A percentile compares a stretch with the other conserved stretches of the same genome.
Evolutionary conservation across 37 sponge, comb jelly and placozoan genomes (phyloP).

Genomic region (Aplysina aerophoba): DNA sequence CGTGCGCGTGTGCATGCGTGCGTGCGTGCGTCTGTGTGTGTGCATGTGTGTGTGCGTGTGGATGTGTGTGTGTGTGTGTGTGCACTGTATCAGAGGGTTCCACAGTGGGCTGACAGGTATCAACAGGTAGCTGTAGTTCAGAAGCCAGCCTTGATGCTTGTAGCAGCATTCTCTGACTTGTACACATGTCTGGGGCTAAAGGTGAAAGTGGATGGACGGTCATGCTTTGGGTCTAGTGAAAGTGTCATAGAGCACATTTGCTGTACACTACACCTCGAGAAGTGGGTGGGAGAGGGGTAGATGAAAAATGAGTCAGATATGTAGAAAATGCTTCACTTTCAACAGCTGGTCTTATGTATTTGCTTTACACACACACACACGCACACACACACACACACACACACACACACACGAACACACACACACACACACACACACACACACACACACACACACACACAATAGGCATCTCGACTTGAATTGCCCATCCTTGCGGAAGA

Average conservation of each 20-base stretch:
- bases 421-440: slow-evolving; percentile 31
- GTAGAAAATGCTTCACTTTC: slow-evolving; percentile 14
- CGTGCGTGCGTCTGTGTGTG: not conserved
- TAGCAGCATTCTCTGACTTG: too few relatives aligned
- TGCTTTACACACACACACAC: slow-evolving; percentile 4
- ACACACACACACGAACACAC: slow-evolving; percentile 17
- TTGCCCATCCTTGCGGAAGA: slow-evolving; percentile 92
- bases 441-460: slow-evolving; percentile 35
- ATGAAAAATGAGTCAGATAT: too few relatives aligned
- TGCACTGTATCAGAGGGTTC: too few relatives aligned
- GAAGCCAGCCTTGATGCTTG: too few relatives aligned
- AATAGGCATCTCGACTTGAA: slow-evolving; percentile 69
- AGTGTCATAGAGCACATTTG: too few relatives aligned
- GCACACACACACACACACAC: slow-evolving; percentile 24
- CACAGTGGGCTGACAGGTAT: not conserved
- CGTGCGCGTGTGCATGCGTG: not conserved
- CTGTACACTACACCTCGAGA: too few relatives aligned
- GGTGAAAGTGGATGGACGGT: too few relatives aligned
- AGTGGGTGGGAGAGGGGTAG: too few relatives aligned
- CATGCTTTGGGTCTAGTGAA: too few relatives aligned
- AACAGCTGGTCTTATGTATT: not conserved
- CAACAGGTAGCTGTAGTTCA: too few relatives aligned
- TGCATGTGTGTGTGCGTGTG: not conserved
- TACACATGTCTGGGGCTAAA: too few relatives aligned
- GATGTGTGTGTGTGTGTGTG: slow-evolving; percentile 1